Base-by-base conservation (phyloP, 2,113 vertebrate genomes). In the Ia io region DNA sequence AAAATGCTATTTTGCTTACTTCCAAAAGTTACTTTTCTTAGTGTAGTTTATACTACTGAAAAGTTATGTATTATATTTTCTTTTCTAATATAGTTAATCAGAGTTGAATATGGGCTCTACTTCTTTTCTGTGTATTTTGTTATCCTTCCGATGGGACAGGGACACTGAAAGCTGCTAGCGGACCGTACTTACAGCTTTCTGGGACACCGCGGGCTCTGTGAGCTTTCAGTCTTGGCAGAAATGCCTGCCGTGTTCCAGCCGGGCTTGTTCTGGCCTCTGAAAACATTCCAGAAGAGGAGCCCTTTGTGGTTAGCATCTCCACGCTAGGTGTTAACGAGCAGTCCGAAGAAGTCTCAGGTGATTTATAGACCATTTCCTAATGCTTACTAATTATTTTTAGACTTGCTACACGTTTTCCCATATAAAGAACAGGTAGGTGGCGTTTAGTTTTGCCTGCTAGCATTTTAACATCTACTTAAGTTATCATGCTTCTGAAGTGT, bases 151-250 rank as follows among this genome's bases (percentile, higher is more conserved):
- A 2, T 28, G 7, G 79, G 85, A 67, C 35, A 80, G 61, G 74
- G 47, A 44, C 49, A n/a, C 77, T 17, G 70, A 80, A 51, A 80
- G n/a, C 70, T 87, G 80, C 61, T 80, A 7, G 23, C 74, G 73
- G 65, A 84, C 76, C 84, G 44, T 51, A 20, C 44, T 84, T 82
- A 37, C 30, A 78, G 78, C 79, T 87, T 95, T 95, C 88, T 84
- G 56, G 56, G 74, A 37, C 51, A 71, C 73, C 18, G 32, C 28
- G 49, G 69, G 47, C 91, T 95, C 56, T 13, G 35, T 42, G 30
- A 82, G 63, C 71, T 88, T 76, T 65, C 37, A 17, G 82, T 95
- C 40, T 67, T 94, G 93, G 95, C 92, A 93, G 73, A 71, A 78
- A 65, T 90, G 87, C 93, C 92, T 73, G 44, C 84, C 78, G 40